phyloP scores from a whole-genome alignment of 2,888 invertebrate species.

The Poecilus cupreus region DNA sequence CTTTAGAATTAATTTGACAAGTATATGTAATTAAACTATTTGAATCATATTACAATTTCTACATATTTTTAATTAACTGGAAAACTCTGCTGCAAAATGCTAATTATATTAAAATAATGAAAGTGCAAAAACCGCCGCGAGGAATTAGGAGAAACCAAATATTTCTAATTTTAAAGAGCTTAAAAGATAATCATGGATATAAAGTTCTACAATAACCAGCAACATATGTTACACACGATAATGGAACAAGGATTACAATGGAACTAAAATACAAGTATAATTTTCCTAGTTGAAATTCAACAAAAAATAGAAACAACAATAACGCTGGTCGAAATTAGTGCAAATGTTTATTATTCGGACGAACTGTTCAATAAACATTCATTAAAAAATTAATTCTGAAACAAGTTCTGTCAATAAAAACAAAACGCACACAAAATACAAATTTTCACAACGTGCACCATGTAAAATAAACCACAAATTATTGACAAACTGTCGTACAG shows the following conservation, averaged over 20 bases:
- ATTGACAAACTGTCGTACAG: slow-evolving; percentile 13
- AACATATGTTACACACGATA: slow-evolving; percentile 11
- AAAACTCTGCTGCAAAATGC: no score
- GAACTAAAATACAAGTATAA: neutral
- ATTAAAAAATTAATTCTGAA: slow-evolving; percentile 11
- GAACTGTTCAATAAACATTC: slow-evolving; percentile 24
- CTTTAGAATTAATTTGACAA: no score
- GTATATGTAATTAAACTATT: no score
- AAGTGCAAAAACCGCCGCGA: neutral
- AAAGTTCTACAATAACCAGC: neutral
- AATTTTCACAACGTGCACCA: slow-evolving; percentile 28
- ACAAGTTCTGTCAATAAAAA: neutral
- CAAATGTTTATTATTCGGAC: slow-evolving; percentile 15
- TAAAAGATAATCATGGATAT: slow-evolving; percentile 22
- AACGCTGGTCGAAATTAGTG: neutral
- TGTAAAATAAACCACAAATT: neutral
- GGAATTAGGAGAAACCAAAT: neutral
- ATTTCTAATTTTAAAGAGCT: neutral
- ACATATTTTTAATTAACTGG: no score
- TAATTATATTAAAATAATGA: no score
- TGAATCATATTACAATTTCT: no score
- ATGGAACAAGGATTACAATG: slow-evolving; percentile 5
- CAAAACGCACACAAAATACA: neutral
- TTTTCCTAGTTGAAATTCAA: slow-evolving; percentile 20
- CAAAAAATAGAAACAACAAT: slow-evolving; percentile 3